These are phyloP conservation scores for Antennarius striatus DNA, from an alignment of 2,113 vertebrate species.

Conservation along the genomic window DNA sequence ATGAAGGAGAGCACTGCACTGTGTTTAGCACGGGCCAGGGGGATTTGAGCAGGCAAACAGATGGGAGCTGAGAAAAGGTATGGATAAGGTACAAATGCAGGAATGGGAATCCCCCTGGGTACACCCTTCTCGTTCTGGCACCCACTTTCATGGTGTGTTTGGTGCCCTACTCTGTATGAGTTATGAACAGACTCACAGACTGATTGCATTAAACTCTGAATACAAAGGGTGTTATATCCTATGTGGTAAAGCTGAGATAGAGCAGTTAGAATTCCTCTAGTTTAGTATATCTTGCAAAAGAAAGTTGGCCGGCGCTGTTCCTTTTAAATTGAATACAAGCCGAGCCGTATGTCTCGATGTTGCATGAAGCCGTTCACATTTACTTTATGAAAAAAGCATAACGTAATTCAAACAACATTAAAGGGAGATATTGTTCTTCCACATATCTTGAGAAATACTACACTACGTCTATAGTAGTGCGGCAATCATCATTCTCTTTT, in stretches of 20 bases:
- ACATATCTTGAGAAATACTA: slow-evolving; percentile 44
- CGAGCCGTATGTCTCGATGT: not conserved
- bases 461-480: slow-evolving; percentile 34
- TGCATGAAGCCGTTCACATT: slow-evolving; percentile 5
- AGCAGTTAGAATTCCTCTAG: slow-evolving; percentile 34
- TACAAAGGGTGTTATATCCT: slow-evolving; percentile 56
- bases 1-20: slow-evolving; percentile 62
- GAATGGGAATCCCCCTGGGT: slow-evolving; percentile 67
- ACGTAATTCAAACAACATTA: slow-evolving; percentile 22
- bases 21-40: slow-evolving; percentile 77
- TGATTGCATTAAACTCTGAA: slow-evolving; percentile 64
- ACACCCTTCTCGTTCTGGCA: slow-evolving; percentile 65
- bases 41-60: slow-evolving; percentile 81
- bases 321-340: slow-evolving; percentile 19
- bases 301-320: slow-evolving; percentile 16
- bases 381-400: slow-evolving; percentile 4
- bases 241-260: slow-evolving; percentile 29
- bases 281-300: slow-evolving; percentile 21
- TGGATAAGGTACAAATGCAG: slow-evolving; percentile 71
- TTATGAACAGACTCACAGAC: slow-evolving; percentile 62
- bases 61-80: slow-evolving; percentile 79
- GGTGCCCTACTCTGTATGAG: slow-evolving; percentile 68
- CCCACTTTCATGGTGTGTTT: slow-evolving; percentile 75
- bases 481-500: slow-evolving; percentile 70
- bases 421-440: slow-evolving; percentile 3